These are phyloP conservation scores for Lasioglossum figueresi DNA, from an alignment of 2,888 invertebrate species.

Conservation along the genomic window DNA sequence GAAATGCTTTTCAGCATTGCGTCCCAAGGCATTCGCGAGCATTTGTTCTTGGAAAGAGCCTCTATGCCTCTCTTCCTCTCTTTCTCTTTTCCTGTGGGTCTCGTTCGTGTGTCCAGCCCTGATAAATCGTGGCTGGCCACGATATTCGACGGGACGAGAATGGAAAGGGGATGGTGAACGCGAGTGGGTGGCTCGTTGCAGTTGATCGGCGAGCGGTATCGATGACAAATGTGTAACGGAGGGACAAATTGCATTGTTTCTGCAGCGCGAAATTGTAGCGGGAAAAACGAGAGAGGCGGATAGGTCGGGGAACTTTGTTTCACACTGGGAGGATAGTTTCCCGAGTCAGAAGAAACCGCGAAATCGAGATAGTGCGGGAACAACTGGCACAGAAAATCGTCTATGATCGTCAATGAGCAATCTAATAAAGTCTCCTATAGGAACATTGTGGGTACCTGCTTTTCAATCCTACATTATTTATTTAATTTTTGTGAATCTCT, in stretches of 20 bases:
- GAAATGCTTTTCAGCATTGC: slow-evolving; percentile 8
- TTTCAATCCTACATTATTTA: neutral
- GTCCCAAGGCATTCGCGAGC: slow-evolving; percentile 14
- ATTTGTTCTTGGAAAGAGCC: slow-evolving; percentile 37
- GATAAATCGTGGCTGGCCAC: slow-evolving; percentile 47
- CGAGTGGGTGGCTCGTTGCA: slow-evolving; percentile 18
- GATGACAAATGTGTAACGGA: slow-evolving; percentile 45
- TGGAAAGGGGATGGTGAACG: neutral
- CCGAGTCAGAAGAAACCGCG: slow-evolving; percentile 7
- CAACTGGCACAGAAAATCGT: neutral
- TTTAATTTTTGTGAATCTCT: neutral
- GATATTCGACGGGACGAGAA: slow-evolving; percentile 35
- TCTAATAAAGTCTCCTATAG: neutral
- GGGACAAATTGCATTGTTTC: slow-evolving; percentile 36
- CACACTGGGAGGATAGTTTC: neutral
- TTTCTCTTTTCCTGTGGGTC: neutral
- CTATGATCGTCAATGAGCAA: neutral
- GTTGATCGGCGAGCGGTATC: slow-evolving; percentile 40
- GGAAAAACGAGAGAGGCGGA: neutral
- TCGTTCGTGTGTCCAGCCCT: slow-evolving; percentile 11
- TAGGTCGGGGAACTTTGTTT: slow-evolving; percentile 15
- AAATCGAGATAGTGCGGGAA: neutral
- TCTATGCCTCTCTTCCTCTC: neutral
- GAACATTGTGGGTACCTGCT: neutral
- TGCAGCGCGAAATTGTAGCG: slow-evolving; percentile 1